Base-by-base conservation (phyloP, 1,140 invertebrate species). In the Drosophila dunni region DNA sequence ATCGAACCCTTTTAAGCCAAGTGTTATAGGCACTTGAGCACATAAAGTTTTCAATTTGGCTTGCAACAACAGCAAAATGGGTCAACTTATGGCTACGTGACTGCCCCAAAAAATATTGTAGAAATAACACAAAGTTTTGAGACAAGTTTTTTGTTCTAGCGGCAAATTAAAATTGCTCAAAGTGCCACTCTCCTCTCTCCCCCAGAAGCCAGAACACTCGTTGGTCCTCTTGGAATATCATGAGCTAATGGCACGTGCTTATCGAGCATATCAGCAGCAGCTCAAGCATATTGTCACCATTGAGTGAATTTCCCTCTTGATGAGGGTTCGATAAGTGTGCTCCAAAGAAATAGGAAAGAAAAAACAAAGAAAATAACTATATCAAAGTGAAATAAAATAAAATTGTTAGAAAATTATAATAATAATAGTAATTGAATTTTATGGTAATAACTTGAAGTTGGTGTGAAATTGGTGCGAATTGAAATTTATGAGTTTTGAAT, bases 181-280 rank as follows among this genome's bases (percentile, higher is more conserved):
- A 70, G 63, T 45, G 50, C 53, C n/a, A 11, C 36, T 38, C 44
- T 15, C 34, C 34, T 44, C 11, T 17, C 9, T 17, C 17, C n/a
- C 8, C 9, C 44, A 50, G 11, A 13, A 9, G 5, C 9, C 44
- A 50, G 11, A 13, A 6, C 7, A 8, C 2, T 34, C 9, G 9
- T 36, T 9, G 24, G n/a, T 36, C 34, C 17, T 38, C 20, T 20
- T 36, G 46, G 54, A 63, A 61, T 17, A 38, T 62, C 62, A 57
- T 79, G 29, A 51, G 76, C 79, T 75, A 83, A 88, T 77, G 76
- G 83, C 73, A 83, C 79, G 83, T 88, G 83, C 83, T 88, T 88
- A 88, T 88, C 83, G 61, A 50, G 69, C 63, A 83, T 79, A 88
- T 88, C 79, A 66, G 64, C 51, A 58, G 69, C 62, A 75, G 72